phyloP scores from a whole-genome alignment of 2,797 vertebrate genomes.

The Apogon talboti region DNA sequence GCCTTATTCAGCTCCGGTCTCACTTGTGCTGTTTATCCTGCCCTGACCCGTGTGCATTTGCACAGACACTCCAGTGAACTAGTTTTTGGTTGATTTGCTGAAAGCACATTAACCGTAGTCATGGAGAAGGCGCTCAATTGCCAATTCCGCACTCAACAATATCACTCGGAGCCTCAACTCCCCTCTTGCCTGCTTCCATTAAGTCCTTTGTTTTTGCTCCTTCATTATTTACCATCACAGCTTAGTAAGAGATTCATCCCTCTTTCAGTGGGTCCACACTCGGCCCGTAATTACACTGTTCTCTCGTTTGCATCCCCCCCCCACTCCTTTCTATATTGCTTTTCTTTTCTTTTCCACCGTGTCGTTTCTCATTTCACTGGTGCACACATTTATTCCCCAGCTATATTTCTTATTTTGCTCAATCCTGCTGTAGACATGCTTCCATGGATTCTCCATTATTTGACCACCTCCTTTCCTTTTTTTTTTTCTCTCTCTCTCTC shows the following conservation, averaged over 20 bases:
- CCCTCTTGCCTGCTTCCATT: conserved; percentile 53
- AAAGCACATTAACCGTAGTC: conserved; percentile 42
- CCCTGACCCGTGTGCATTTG: conserved; percentile 8
- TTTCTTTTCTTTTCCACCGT: conserved; percentile 11
- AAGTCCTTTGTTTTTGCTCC: conserved; percentile 57
- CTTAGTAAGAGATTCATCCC: conserved; percentile 59
- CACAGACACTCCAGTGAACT: conserved; percentile 9
- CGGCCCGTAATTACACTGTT: conserved; percentile 58
- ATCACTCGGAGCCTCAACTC: conserved; percentile 40
- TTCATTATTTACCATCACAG: conserved; percentile 66
- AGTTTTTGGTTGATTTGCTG: conserved; percentile 24
- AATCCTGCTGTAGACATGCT: conserved; percentile 14
- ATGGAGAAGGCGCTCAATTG: conserved; percentile 22
- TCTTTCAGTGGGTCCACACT: conserved; percentile 36
- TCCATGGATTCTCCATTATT: conserved; percentile 39
- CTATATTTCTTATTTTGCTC: conserved; percentile 40
- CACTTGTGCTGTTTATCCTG: background rate
- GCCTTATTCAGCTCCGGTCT: background rate
- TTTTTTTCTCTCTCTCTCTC: conserved; percentile 39
- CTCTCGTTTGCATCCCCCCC: conserved; percentile 45
- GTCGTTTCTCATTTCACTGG: conserved; percentile 10
- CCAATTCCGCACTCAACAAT: conserved; percentile 37
- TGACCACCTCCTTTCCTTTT: conserved; percentile 4
- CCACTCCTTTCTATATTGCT: background rate
- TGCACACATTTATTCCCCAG: conserved; percentile 33